Percentiles rank a stretch among this genome's conserved stretches.
phyloP scores from a whole-genome alignment of 2,113 vertebrate genomes.

The Oryzias woworae region DNA sequence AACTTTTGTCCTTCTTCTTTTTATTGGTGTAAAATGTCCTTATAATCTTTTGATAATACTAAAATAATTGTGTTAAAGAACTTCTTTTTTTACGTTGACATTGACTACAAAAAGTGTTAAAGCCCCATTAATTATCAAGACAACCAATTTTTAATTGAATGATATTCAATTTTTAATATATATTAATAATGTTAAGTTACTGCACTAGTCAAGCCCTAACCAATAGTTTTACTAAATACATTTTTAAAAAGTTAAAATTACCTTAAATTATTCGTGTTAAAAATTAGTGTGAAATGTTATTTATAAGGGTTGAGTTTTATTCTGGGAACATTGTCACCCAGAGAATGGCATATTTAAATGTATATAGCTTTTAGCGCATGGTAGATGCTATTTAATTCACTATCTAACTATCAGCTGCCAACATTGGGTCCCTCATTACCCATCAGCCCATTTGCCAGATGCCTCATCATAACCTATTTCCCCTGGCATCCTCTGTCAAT shows the following conservation, averaged over 20 bases:
- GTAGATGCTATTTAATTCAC: constrained; percentile 60
- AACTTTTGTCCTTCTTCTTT: too few relatives aligned
- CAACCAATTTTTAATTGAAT: too few relatives aligned
- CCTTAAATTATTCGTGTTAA: constrained; percentile 28
- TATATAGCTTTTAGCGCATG: constrained; percentile 51
- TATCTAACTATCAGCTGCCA: constrained; percentile 65
- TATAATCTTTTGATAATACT: too few relatives aligned
- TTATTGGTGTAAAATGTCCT: too few relatives aligned
- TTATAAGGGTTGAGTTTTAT: constrained; percentile 34
- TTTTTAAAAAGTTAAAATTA: background rate
- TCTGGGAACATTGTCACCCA: constrained; percentile 39
- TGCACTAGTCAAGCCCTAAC: too few relatives aligned
- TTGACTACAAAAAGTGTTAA: too few relatives aligned
- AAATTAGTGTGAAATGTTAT: constrained; percentile 25
- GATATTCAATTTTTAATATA: too few relatives aligned
- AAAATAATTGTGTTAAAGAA: too few relatives aligned
- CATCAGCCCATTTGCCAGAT: constrained; percentile 74
- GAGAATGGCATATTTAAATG: constrained; percentile 39
- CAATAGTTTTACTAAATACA: too few relatives aligned
- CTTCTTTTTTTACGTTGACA: too few relatives aligned
- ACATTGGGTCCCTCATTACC: constrained; percentile 69
- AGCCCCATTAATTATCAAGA: too few relatives aligned
- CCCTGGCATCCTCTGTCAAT: constrained; percentile 67
- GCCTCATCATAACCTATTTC: constrained; percentile 75
- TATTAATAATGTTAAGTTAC: too few relatives aligned